phyloP scores from a whole-genome alignment of 2,113 vertebrate species.

The Hyaena hyaena region DNA sequence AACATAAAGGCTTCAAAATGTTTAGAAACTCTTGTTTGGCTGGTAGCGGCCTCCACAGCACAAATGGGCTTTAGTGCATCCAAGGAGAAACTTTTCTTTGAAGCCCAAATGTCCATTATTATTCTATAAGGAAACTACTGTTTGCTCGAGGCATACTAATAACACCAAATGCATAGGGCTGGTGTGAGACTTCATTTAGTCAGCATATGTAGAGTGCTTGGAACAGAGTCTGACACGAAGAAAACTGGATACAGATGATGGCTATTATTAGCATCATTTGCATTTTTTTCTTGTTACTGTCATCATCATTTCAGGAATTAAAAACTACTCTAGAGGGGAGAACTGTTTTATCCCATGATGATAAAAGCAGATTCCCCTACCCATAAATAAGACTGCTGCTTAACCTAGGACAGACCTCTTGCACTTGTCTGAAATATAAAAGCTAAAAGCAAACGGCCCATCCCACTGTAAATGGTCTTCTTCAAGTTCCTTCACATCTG shows the following conservation, averaged over 20 bases:
- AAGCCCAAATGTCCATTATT: not conserved
- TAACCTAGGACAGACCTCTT: not conserved
- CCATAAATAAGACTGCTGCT: not conserved
- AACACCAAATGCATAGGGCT: not conserved
- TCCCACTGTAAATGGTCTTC: not conserved
- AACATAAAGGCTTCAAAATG: not conserved
- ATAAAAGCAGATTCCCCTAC: not conserved
- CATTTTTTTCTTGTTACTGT: not conserved
- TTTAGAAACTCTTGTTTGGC: not conserved
- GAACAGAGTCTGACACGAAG: not conserved
- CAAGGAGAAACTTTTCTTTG: not conserved
- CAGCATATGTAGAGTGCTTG: not conserved
- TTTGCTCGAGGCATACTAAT: not conserved
- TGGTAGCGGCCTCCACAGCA: not conserved
- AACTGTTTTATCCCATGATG: not conserved
- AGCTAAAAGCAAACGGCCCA: not conserved
- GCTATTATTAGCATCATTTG: not conserved
- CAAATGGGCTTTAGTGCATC: not conserved
- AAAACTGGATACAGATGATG: not conserved
- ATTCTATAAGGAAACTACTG: not conserved
- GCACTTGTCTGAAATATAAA: not conserved
- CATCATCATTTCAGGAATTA: not conserved
- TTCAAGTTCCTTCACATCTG: not conserved
- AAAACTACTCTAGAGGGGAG: conserved; percentile 24
- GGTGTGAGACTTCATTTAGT: not conserved